Evolutionary conservation across 2,113 vertebrate genomes (phyloP).

Genomic region (Pitta sordida): DNA sequence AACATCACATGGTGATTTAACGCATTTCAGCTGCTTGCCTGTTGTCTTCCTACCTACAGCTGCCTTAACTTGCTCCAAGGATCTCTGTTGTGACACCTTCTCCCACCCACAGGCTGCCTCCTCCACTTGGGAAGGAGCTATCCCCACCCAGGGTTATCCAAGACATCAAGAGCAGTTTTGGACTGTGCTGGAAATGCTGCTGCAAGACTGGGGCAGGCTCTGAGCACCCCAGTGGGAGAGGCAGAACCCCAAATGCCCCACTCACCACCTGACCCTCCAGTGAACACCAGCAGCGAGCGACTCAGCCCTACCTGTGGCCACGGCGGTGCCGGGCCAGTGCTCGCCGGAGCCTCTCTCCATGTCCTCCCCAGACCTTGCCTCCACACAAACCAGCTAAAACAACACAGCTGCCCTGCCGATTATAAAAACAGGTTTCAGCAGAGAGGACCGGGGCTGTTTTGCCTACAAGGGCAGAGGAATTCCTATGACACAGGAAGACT

Average conservation of each 20-base stretch:
- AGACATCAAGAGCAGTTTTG: neutral
- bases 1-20: neutral
- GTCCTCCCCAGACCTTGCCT: conserved; percentile 14
- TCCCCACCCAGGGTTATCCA: neutral
- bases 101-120: neutral
- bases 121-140: neutral
- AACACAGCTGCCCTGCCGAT: conserved; percentile 41
- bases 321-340: accelerated
- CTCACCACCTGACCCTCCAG: neutral
- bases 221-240: neutral
- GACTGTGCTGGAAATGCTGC: neutral
- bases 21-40: neutral
- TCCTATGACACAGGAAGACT: conserved; percentile 47
- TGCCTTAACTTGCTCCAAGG: neutral
- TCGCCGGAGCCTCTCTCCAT: accelerated
- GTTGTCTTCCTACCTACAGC: neutral
- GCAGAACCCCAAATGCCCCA: neutral
- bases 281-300: accelerated
- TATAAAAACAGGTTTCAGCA: conserved; percentile 32
- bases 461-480: conserved; percentile 37
- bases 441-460: neutral
- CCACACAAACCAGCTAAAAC: conserved; percentile 34
- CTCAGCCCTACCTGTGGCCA: neutral
- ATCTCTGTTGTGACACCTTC: neutral
- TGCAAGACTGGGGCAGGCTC: neutral